A percentile compares a stretch with the other conserved stretches of the same genome.
phyloP scores from a whole-genome alignment of 2,888 invertebrate genomes.

The Drosophila lacicola region DNA sequence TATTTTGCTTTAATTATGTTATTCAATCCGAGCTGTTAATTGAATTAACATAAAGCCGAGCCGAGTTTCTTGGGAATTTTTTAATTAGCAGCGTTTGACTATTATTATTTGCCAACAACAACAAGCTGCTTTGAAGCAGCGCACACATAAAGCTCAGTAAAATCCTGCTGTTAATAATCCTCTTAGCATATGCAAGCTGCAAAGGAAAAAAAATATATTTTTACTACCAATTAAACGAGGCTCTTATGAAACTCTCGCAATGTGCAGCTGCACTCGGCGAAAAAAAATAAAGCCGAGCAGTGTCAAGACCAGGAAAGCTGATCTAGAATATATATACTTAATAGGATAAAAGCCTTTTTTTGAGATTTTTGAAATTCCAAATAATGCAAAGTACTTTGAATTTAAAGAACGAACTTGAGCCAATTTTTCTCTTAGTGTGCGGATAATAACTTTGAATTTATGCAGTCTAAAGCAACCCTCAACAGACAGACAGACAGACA shows the following conservation, averaged over 20 bases:
- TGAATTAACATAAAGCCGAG: neutral
- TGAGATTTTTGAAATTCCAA: too few relatives aligned
- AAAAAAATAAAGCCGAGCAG: neutral
- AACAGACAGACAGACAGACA: constrained; percentile 6
- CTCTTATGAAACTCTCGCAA: neutral
- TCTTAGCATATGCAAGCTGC: constrained; percentile 4
- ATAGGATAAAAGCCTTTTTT: too few relatives aligned
- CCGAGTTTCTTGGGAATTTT: neutral
- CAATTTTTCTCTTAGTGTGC: neutral
- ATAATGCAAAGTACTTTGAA: neutral
- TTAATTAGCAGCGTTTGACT: neutral
- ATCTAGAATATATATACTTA: too few relatives aligned
- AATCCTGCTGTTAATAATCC: constrained; percentile 3
- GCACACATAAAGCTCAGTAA: neutral
- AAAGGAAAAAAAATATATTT: neutral
- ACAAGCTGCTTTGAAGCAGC: neutral
- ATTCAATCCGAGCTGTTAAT: neutral
- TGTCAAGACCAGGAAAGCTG: too few relatives aligned
- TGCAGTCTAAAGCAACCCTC: neutral
- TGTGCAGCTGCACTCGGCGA: neutral
- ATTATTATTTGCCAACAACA: neutral
- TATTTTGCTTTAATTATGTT: neutral
- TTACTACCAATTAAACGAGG: constrained; percentile 9
- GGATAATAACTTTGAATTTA: constrained; percentile 27
- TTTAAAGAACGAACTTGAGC: neutral